phyloP scores from a whole-genome alignment of 2,888 invertebrate species.

The Leptinotarsa peninsularis region DNA sequence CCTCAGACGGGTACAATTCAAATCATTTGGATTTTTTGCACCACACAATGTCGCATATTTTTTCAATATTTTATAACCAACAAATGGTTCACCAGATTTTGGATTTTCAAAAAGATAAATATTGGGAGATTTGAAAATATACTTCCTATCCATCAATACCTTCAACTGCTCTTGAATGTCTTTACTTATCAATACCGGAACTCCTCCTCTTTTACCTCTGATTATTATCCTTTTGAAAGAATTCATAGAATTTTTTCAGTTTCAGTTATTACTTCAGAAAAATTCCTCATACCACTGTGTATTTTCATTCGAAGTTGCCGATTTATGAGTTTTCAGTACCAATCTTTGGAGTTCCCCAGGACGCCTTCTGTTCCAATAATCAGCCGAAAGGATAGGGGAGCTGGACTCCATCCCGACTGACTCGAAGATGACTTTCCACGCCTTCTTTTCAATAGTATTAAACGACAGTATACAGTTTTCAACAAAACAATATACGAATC shows the following conservation, averaged over 20 bases:
- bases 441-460: constrained; percentile 40
- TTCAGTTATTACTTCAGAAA: constrained; percentile 21
- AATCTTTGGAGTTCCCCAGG: constrained; percentile 51
- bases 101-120: constrained; percentile 40
- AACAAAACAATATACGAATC: constrained; percentile 34
- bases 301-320: constrained; percentile 9
- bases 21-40: constrained; percentile 45
- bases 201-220: constrained; percentile 36
- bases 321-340: constrained; percentile 17
- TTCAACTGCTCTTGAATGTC: constrained; percentile 49
- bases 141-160: constrained; percentile 27
- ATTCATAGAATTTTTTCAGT: constrained; percentile 33
- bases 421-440: too few species aligned
- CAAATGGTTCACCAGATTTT: constrained; percentile 32
- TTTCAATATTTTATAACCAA: constrained; percentile 50
- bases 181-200: constrained; percentile 42
- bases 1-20: constrained; percentile 46
- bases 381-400: too few species aligned
- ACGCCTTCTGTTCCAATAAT: constrained; percentile 33
- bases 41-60: constrained; percentile 46
- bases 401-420: too few species aligned
- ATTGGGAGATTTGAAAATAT: constrained; percentile 31
- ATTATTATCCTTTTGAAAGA: constrained; percentile 38
- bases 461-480: constrained; percentile 34
- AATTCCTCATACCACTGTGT: constrained; percentile 42